Conservation (phyloP, 1,140 invertebrate genomes). For the Apis laboriosa region DNA sequence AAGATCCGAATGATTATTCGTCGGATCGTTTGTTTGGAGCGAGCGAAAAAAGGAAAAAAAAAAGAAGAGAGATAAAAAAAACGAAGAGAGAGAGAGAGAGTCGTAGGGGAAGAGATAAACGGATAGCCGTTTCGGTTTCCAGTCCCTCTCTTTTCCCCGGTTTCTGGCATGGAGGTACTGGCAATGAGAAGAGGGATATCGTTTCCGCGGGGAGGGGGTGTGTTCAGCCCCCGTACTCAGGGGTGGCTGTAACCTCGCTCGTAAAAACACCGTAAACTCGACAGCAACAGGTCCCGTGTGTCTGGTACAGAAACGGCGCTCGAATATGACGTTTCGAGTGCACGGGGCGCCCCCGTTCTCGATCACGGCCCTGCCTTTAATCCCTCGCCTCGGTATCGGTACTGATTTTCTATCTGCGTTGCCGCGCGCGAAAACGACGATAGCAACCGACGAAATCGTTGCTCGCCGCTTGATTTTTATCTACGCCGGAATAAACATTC, state of each 20-base stretch:
- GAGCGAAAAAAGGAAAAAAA: no score
- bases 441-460: neutral
- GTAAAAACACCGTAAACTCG: slow-evolving; percentile 82
- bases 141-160: slow-evolving; percentile 27
- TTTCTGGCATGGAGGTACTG: slow-evolving; percentile 54
- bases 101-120: slow-evolving; percentile 18
- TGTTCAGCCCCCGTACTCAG: slow-evolving; percentile 71
- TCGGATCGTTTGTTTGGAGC: slow-evolving; percentile 20
- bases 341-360: slow-evolving; percentile 35
- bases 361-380: slow-evolving; percentile 16
- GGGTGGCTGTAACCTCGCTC: slow-evolving; percentile 79
- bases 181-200: slow-evolving; percentile 65
- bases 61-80: neutral
- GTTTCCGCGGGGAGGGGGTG: slow-evolving; percentile 64
- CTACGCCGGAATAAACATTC: neutral
- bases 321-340: slow-evolving; percentile 67
- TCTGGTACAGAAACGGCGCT: slow-evolving; percentile 65
- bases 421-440: neutral
- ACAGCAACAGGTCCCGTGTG: slow-evolving; percentile 81
- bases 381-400: neutral
- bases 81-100: neutral
- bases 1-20: slow-evolving; percentile 47
- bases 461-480: neutral
- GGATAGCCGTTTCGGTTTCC: slow-evolving; percentile 27
- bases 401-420: neutral